phyloP scores from a whole-genome alignment of 1,140 invertebrate genomes.

The Cataglyphis hispanica region DNA sequence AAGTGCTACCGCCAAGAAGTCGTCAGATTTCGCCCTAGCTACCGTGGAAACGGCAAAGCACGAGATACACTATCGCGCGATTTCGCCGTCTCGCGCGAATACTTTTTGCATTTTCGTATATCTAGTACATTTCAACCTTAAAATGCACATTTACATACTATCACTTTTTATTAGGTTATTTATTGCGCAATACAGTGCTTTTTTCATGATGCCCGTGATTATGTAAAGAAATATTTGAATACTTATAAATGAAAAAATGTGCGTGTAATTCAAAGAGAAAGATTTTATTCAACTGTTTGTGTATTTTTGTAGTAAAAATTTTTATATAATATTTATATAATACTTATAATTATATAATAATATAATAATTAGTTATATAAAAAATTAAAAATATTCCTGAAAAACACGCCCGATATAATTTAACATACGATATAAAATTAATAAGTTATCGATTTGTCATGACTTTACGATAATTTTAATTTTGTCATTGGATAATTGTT shows the following conservation, averaged over 20 bases:
- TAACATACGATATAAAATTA: background rate
- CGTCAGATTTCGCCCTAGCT: conserved; percentile 52
- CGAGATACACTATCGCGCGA: conserved; percentile 59
- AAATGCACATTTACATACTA: background rate
- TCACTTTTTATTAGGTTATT: background rate
- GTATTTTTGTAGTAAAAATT: background rate
- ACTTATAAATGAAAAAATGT: background rate
- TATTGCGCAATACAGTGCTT: background rate
- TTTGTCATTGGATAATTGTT: background rate
- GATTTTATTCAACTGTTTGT: background rate
- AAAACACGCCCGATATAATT: too few species aligned
- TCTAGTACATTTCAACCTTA: background rate
- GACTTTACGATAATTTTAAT: too few species aligned
- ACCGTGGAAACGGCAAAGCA: conserved; percentile 17
- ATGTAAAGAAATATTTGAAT: conserved; percentile 2
- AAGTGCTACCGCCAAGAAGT: conserved; percentile 64
- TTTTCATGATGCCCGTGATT: background rate
- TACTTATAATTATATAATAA: too few species aligned
- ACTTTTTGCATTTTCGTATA: conserved; percentile 61
- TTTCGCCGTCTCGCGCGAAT: conserved; percentile 29
- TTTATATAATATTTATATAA: background rate
- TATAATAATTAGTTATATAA: too few species aligned
- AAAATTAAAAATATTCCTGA: too few species aligned
- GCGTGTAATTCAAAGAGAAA: background rate
- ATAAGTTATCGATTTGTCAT: conserved; percentile 19